phyloP scores from a whole-genome alignment of 2,113 vertebrate species.

The Corythornis vintsioides region DNA sequence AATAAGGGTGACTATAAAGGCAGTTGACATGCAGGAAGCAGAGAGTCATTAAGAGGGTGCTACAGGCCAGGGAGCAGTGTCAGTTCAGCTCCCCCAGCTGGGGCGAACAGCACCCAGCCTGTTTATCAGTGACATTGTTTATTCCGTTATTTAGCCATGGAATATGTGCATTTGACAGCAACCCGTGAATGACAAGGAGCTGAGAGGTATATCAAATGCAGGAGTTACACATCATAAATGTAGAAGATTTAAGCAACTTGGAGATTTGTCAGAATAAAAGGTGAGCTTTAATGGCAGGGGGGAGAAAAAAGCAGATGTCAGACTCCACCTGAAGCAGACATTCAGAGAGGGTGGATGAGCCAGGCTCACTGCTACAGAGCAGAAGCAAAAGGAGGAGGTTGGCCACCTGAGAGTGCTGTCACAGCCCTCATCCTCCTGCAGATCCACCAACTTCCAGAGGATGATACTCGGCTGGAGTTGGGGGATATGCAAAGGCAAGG shows the following conservation, averaged over 20 bases:
- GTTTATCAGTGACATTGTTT: neutral
- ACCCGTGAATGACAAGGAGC: neutral
- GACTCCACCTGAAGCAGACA: neutral
- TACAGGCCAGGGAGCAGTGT: neutral
- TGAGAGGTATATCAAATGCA: neutral
- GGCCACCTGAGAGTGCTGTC: neutral
- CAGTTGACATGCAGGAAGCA: neutral
- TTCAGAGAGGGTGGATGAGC: fast-evolving
- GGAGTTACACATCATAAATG: neutral
- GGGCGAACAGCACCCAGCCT: neutral
- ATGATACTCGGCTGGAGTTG: neutral
- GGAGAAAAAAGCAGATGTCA: neutral
- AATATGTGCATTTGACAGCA: constrained; percentile 22
- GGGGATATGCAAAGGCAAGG: neutral
- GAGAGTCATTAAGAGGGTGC: neutral
- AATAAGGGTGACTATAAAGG: neutral
- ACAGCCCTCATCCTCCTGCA: fast-evolving
- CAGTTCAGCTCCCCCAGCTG: neutral
- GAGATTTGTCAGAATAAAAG: neutral
- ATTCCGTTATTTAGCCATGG: neutral
- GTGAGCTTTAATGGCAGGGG: neutral
- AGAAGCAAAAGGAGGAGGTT: neutral
- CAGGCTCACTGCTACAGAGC: neutral
- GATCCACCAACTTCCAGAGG: neutral
- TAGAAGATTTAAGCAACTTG: neutral